A percentile compares a stretch with the other conserved stretches of the same genome.
Conservation (phyloP, 2,888 invertebrate species). For the Perizoma affinitatum region DNA sequence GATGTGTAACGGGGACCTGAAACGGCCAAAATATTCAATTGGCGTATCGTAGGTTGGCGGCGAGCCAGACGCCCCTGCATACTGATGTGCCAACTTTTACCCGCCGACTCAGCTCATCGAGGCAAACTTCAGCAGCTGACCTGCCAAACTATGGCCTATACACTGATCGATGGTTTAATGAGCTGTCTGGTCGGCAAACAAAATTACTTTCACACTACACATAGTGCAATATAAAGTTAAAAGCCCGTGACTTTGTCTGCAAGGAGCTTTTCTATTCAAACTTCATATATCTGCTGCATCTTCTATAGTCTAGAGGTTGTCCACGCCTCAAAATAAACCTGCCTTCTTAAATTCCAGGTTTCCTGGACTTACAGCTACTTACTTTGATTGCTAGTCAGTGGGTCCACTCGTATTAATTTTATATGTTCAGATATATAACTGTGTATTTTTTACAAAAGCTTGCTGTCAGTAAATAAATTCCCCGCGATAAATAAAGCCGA, state of each 20-base stretch:
- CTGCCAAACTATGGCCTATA: conserved; percentile 65
- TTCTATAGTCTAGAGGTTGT: too few species aligned
- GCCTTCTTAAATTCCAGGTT: too few species aligned
- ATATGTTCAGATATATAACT: too few species aligned
- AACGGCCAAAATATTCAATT: conserved; percentile 77
- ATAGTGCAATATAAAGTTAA: not conserved
- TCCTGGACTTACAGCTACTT: too few species aligned
- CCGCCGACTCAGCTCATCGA: conserved; percentile 65
- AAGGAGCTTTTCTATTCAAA: too few species aligned
- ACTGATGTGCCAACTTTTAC: conserved; percentile 77
- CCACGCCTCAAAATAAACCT: too few species aligned
- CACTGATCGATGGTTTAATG: conserved; percentile 64
- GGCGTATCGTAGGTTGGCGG: conserved; percentile 75
- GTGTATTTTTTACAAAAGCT: conserved; percentile 5
- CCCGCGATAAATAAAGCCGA: conserved; percentile 39
- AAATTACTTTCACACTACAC: conserved; percentile 23
- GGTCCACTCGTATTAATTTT: too few species aligned
- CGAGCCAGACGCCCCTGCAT: conserved; percentile 71
- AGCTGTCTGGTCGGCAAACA: conserved; percentile 41
- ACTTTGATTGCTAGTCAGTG: too few species aligned
- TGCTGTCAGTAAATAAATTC: conserved; percentile 23
- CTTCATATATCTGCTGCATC: too few species aligned
- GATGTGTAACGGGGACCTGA: conserved; percentile 57
- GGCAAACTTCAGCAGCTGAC: conserved; percentile 60
- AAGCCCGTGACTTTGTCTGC: too few species aligned